Conservation (phyloP, 2,888 invertebrate genomes). For the Cheilosia grossa region DNA sequence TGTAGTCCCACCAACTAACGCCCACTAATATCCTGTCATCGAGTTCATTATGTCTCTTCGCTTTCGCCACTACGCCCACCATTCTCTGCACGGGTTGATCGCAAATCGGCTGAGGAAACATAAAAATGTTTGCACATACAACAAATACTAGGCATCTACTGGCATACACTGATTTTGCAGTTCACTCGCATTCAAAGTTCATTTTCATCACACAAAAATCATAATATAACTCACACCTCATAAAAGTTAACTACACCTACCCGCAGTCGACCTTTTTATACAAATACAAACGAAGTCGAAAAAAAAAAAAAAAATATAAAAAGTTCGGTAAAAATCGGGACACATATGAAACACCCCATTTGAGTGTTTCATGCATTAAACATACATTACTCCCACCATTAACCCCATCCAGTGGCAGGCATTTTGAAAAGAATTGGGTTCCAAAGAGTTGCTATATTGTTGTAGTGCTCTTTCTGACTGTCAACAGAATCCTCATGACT, state of each 20-base stretch:
- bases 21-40: too few species aligned
- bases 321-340: constrained; percentile 6
- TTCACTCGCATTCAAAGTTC: constrained; percentile 22
- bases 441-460: constrained; percentile 12
- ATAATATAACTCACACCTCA: constrained; percentile 39
- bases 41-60: too few species aligned
- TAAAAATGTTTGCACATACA: too few species aligned
- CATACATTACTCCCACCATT: constrained; percentile 34
- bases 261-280: neutral
- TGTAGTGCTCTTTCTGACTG: neutral
- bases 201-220: constrained; percentile 33
- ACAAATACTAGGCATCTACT: neutral
- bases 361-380: constrained; percentile 33
- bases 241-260: constrained; percentile 28
- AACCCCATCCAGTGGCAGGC: neutral
- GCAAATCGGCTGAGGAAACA: too few species aligned
- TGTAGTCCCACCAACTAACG: too few species aligned
- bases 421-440: constrained; percentile 29
- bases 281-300: neutral
- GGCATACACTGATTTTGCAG: constrained; percentile 1
- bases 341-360: constrained; percentile 3
- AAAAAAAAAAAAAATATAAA: constrained; percentile 3
- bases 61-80: too few species aligned
- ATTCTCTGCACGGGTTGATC: too few species aligned
- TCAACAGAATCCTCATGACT: constrained; percentile 34